Base-by-base conservation (phyloP, 2,113 vertebrate genomes). In the Vidua chalybeata region DNA sequence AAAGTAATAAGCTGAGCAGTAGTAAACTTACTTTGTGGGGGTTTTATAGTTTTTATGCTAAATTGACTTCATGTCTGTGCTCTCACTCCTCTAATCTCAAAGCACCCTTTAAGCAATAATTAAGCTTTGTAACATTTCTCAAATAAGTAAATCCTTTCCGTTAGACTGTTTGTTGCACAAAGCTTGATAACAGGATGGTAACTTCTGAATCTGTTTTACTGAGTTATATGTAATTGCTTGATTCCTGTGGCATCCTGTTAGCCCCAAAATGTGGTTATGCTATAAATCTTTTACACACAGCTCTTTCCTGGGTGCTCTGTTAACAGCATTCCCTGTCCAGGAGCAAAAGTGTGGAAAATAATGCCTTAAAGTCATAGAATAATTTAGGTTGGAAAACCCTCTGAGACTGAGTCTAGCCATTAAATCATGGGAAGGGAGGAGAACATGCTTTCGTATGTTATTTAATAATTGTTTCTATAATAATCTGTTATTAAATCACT, bases 61-160 rank as follows among this genome's bases (percentile, higher is more conserved):
- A 83, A 88, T 26, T 77, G 27, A 58, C 75, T 91, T 93, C 23
- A 21, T 46, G 54, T 89, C 59, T 89, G 20, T 84, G 6, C 33
- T 87, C 31, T 67, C 19, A 27, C 43, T 91, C 13, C 51, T 87
- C 48, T 87, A 56, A 76, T 95, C 84, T 95, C 75, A 58, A 58
- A 90, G 67, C 75, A 74, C 35, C 27, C 62, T 94, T 82, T 82
- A 77, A 87, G 59, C 78, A 90, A 18, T 87, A 91, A 82, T 87
- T 88, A 93, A 93, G 63, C 49, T 51, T 85, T 62, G 35, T 43
- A 93, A 48, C 51, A 15, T 43, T 78, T 75, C 81, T 67, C 63
- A 96, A 89, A 52, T 78, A 76, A 93, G 48, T 75, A 87, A 84
- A 69, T 79, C 37, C 37, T 73, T 91, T 49, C 64, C 5, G 0